Evolutionary conservation across 64 coral and sea anemone species (phyloP), one percentile per base, ranked within the genome.

Genomic region (Montipora sp.): DNA sequence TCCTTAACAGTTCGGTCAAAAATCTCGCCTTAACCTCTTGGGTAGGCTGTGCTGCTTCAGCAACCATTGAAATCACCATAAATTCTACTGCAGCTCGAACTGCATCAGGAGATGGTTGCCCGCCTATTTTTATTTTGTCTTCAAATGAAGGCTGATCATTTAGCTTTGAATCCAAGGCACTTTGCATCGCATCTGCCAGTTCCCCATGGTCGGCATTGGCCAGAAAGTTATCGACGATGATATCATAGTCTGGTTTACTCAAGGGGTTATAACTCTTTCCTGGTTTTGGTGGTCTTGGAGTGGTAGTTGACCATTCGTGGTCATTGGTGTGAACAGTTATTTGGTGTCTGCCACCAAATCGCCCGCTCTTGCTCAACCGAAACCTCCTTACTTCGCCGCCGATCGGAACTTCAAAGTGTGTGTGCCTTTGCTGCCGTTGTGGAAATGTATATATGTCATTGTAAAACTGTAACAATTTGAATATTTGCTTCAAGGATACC

Each of bases 21-120:
- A 91, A 83, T 2, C 14, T 43, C 5, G 65, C 20, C 36, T 84
- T 91, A 0, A 91, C 59, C 69, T 91, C 46, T 5, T 91, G 79
- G 1, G 67, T 43, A 5, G 90, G 90, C 73, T 84, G 90, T 2
- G 90, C 90, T 18, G 79, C 90, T 83, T 91, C 69, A 8, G 90
- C 90, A 18, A 91, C 72, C 90, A 91, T 82, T n/a, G 90, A 74
- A 57, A 84, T 43, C 75, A 47, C 19, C 90, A 91, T 43, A 60
- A 91, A 91, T 83, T 91, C 90, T 45, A 84, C 80, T 11, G 90
- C 44, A 83, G 90, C 79, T 58, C 90, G 90, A 46, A 44, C 44
- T 12, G 80, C 60, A 48, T 91, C 90, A 5, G 89, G 60, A 8
- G 89, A 50, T 21, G 10, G 7, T 0, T 81, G 12, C 44, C 15